A percentile compares a stretch with the other conserved stretches of the same genome.
Conservation (phyloP, 2,888 invertebrate genomes). For the Cheilosia variabilis region DNA sequence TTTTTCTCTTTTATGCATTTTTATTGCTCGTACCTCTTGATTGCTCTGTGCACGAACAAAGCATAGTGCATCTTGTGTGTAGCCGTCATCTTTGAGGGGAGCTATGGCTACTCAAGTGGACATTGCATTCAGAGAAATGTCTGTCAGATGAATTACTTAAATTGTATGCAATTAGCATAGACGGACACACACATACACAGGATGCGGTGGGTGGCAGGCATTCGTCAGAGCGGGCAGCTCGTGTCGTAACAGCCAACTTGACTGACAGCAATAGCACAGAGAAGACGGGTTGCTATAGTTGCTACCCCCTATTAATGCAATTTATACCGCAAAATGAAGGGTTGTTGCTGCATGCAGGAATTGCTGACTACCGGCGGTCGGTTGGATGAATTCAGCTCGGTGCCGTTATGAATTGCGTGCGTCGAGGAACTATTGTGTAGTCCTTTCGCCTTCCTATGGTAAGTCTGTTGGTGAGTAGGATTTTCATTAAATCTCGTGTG, state of each 20-base stretch:
- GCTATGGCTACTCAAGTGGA: background rate
- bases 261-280: constrained; percentile 11
- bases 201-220: constrained; percentile 8
- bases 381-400: background rate
- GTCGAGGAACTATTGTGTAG: constrained; percentile 48
- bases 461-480: constrained; percentile 64
- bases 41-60: background rate
- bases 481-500: constrained; percentile 73
- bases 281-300: background rate
- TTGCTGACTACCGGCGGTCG: constrained; percentile 44
- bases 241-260: constrained; percentile 28
- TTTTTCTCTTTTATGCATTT: constrained; percentile 67
- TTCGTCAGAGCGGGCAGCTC: background rate
- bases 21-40: constrained; percentile 28
- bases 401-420: constrained; percentile 59
- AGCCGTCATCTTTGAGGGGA: background rate
- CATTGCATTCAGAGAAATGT: constrained; percentile 48
- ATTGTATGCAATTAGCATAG: constrained; percentile 72
- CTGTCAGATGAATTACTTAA: constrained; percentile 66
- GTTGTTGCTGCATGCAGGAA: constrained; percentile 17
- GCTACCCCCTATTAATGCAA: constrained; percentile 32
- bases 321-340: constrained; percentile 44
- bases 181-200: constrained; percentile 23
- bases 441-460: constrained; percentile 23
- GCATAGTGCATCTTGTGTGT: background rate